Conservation (phyloP, 2,113 vertebrate species). For the Mormoops blainvillei region DNA sequence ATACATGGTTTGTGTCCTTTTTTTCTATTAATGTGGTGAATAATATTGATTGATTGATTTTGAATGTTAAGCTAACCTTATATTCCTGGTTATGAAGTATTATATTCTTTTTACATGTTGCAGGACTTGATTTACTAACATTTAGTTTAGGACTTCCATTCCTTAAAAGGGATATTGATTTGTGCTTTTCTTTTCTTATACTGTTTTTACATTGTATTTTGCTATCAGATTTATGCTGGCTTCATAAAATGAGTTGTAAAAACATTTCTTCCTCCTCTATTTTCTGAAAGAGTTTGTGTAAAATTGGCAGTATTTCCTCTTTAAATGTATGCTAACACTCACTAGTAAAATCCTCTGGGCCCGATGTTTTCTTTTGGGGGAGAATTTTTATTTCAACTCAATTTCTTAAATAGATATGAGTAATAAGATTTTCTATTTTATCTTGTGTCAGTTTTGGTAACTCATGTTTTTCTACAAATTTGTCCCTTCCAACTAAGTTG, state of each 20-base stretch:
- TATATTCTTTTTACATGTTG: background rate
- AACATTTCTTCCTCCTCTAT: background rate
- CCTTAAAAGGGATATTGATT: background rate
- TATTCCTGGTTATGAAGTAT: background rate
- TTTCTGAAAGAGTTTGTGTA: background rate
- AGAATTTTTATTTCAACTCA: slow-evolving; percentile 18
- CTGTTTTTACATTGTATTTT: slow-evolving; percentile 8
- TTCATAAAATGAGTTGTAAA: background rate
- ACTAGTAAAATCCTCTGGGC: background rate
- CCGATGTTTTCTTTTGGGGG: background rate
- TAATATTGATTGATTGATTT: background rate
- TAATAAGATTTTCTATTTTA: background rate
- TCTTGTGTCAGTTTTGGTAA: background rate
- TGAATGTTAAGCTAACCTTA: background rate
- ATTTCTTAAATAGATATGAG: background rate
- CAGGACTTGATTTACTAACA: background rate
- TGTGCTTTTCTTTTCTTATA: background rate
- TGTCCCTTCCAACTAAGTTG: background rate
- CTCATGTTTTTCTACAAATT: background rate
- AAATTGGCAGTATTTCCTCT: background rate
- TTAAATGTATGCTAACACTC: background rate
- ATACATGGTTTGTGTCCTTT: background rate
- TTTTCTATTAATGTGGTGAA: background rate
- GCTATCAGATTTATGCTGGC: background rate
- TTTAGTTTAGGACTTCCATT: background rate